Evolutionary conservation across 2,888 invertebrate genomes (phyloP), one percentile per base, ranked within the genome.

Genomic region (Chydorus sphaericus): DNA sequence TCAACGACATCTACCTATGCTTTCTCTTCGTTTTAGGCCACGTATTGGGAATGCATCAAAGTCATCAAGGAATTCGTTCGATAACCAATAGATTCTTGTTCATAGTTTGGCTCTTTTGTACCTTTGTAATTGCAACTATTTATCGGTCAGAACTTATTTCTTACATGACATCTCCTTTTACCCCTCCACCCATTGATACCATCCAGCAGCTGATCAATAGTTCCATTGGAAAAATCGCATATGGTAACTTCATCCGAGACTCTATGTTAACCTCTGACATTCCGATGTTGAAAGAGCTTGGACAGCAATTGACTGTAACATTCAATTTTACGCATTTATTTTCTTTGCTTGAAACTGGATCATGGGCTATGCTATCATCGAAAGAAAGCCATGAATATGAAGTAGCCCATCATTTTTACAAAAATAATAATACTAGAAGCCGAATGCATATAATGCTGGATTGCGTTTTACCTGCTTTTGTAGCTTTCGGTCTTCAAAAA

Each of bases 401-500:
- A 67, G 68, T 37, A 59, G 62, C 4, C 63, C 66, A 29, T 65
- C 66, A 58, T 62, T 48, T 44, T 31, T 39, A 30, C 16, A 54
- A 30, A n/a, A 30, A 11, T 18, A 44, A 36, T 7, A 28, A 20
- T 11, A 44, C n/a, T n/a, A n/a, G 33, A 18, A 30, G 31, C 30
- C 51, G 49, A 66, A 69, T 89, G 55, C 88, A 89, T 63, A 83
- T 89, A 10, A 88, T 89, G 88, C 72, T 74, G 2, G 82, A 86
- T 60, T 89, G 89, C 66, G 78, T 83, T 0, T 79, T 88, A 5
- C 79, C 81, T 61, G 83, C 85, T 76, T 88, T 88, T 0, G 78
- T 88, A 54, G 84, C 86, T 0, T 73, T 89, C 59, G 88, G 86
- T 1, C 75, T 88, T 63, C 84, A 85, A 64, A 87, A 83, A 64